Percentiles rank a stretch among this genome's conserved stretches.
Conservation (phyloP, 2,888 invertebrate genomes). For the Leucania comma region DNA sequence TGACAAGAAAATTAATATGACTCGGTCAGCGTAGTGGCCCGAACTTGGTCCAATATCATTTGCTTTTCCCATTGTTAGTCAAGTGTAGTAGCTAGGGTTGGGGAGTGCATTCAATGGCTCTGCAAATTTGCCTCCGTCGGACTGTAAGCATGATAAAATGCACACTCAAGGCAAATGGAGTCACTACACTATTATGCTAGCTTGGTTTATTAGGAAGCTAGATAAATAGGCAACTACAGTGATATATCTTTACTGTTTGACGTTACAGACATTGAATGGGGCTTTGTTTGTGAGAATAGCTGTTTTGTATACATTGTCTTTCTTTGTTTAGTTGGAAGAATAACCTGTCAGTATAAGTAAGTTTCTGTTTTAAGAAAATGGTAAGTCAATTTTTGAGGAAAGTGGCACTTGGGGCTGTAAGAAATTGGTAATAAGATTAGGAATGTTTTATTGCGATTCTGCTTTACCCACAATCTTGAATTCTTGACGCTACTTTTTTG, state of each 20-base stretch:
- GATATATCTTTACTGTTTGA: constrained; percentile 49
- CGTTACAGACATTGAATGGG: constrained; percentile 24
- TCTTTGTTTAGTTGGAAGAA: constrained; percentile 25
- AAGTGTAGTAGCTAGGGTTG: constrained; percentile 63
- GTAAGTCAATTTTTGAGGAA: constrained; percentile 1
- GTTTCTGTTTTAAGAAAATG: constrained; percentile 2
- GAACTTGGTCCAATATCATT: constrained; percentile 52
- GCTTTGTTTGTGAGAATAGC: constrained; percentile 34
- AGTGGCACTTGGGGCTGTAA: background rate
- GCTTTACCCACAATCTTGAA: no score
- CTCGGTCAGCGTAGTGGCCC: constrained; percentile 40
- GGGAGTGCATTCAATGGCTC: constrained; percentile 73
- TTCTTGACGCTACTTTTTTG: background rate
- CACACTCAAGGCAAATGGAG: constrained; percentile 63
- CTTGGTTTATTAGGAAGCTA: constrained; percentile 58
- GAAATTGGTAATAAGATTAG: no score
- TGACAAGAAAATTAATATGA: constrained; percentile 43
- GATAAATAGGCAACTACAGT: constrained; percentile 55
- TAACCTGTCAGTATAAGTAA: background rate
- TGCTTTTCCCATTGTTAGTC: constrained; percentile 62
- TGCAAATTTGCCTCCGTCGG: constrained; percentile 73
- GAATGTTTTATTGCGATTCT: no score
- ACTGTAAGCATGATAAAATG: constrained; percentile 71
- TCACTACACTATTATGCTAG: constrained; percentile 59
- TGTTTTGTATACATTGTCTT: constrained; percentile 29